A percentile compares a stretch with the other conserved stretches of the same genome.
Evolutionary conservation across 2,113 vertebrate genomes (phyloP).

Genomic region (Panthera leo): DNA sequence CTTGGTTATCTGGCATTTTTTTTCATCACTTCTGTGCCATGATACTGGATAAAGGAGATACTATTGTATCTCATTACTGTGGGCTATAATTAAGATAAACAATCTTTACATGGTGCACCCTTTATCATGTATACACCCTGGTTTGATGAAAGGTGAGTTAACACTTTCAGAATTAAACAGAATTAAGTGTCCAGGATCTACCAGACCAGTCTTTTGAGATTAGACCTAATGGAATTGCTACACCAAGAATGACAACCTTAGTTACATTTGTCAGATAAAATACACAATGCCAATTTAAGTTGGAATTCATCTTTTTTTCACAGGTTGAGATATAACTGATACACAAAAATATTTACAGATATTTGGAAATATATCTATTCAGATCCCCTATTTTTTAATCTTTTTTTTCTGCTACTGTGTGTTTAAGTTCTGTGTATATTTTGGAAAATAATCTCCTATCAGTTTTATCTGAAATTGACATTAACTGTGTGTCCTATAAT

Average conservation of each 20-base stretch:
- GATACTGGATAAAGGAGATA: neutral
- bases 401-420: neutral
- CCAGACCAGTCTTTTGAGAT: neutral
- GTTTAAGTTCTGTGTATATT: neutral
- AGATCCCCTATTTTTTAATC: neutral
- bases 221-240: neutral
- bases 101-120: neutral
- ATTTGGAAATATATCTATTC: neutral
- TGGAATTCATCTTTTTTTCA: neutral
- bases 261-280: neutral
- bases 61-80: neutral
- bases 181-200: neutral
- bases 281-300: neutral
- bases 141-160: neutral
- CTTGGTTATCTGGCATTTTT: neutral
- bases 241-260: neutral
- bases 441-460: neutral
- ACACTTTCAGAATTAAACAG: neutral
- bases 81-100: neutral
- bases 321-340: neutral
- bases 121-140: neutral
- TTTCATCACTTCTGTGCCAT: neutral
- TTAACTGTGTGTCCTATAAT: neutral
- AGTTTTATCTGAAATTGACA: constrained; percentile 15
- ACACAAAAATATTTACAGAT: neutral